A percentile compares a stretch with the other conserved stretches of the same genome.
These are phyloP conservation scores for Gavia stellata DNA, from an alignment of 2,113 vertebrate genomes.

Conservation along the genomic window DNA sequence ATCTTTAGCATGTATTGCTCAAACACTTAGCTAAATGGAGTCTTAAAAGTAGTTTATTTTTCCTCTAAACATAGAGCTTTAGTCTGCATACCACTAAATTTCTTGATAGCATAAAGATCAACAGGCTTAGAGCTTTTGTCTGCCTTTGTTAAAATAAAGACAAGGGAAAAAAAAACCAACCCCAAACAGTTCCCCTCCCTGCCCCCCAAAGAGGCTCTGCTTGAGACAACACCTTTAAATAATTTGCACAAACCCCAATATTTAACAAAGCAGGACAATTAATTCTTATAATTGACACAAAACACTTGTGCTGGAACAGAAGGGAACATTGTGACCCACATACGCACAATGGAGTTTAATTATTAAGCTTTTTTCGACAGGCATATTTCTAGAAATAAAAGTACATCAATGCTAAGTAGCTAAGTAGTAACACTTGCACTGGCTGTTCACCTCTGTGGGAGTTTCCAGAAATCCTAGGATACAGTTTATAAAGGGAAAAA, in stretches of 20 bases:
- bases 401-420: neutral
- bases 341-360: neutral
- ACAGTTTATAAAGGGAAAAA: neutral
- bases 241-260: neutral
- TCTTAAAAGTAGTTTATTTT: neutral
- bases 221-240: neutral
- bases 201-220: neutral
- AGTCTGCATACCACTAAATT: neutral
- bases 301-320: neutral
- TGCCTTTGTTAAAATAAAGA: neutral
- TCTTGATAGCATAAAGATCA: neutral
- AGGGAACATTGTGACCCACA: neutral
- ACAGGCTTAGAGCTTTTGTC: neutral
- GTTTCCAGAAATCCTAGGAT: neutral
- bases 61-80: neutral
- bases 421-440: neutral
- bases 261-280: neutral
- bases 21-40: neutral
- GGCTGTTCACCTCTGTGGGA: neutral
- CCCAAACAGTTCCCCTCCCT: neutral
- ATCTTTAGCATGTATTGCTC: neutral
- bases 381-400: neutral
- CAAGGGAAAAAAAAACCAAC: rapidly evolving
- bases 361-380: neutral
- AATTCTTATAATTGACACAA: neutral